Evolutionary conservation across 2,113 vertebrate species (phyloP).

Genomic region (Tenebrosternarchus preto): DNA sequence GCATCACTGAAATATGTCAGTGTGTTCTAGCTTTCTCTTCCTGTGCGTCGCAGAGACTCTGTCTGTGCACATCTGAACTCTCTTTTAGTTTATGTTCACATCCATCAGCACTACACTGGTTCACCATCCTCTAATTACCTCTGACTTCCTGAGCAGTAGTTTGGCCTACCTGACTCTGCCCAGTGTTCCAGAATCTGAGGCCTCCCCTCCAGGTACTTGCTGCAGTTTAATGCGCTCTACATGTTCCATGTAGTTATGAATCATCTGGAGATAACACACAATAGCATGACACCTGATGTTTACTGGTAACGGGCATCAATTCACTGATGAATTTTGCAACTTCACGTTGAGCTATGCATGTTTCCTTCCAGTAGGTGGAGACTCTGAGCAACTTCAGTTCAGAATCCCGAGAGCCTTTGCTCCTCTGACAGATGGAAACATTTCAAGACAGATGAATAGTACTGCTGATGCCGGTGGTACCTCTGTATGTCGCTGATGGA

Average conservation of each 20-base stretch:
- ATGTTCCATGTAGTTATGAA: conserved; percentile 97
- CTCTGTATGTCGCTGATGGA: conserved; percentile 96
- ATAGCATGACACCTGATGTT: not conserved
- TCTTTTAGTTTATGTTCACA: not conserved
- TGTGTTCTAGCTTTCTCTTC: not conserved
- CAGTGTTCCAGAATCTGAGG: conserved; percentile 59
- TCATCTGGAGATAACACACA: conserved; percentile 80
- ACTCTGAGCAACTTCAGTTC: not conserved
- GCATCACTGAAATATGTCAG: no score
- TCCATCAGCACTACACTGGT: not conserved
- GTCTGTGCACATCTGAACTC: not conserved
- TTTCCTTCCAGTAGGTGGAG: not conserved
- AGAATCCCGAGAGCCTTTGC: not conserved
- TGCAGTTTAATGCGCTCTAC: conserved; percentile 94
- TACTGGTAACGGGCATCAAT: not conserved
- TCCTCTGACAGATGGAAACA: not conserved
- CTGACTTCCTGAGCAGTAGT: not conserved
- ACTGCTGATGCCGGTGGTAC: conserved; percentile 63
- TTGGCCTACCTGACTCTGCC: conserved; percentile 68
- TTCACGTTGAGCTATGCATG: not conserved
- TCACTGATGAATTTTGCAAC: not conserved
- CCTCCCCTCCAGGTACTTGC: conserved; percentile 74
- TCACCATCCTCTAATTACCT: not conserved
- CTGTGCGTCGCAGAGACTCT: not conserved
- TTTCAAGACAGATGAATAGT: not conserved